These are phyloP conservation scores for Spodoptera frugiperda DNA, from an alignment of 1,140 invertebrate species.

Conservation along the genomic window DNA sequence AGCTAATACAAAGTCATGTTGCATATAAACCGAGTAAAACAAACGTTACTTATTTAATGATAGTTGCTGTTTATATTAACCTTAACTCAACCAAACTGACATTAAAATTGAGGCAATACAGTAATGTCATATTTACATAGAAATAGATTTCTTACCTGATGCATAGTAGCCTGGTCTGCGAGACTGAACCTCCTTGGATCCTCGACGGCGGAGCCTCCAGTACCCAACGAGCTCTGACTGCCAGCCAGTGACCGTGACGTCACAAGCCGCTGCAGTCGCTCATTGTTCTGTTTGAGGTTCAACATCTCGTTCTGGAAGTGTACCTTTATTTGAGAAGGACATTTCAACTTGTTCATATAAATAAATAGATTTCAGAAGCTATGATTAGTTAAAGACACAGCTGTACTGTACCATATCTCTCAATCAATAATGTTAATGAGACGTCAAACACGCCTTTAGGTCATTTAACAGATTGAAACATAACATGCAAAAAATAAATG, in stretches of 20 bases:
- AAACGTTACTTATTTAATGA: no score
- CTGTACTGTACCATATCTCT: no score
- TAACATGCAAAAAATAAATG: not conserved
- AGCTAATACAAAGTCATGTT: no score
- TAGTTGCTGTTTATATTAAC: no score
- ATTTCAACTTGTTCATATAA: conserved; percentile 35
- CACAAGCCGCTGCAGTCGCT: conserved; percentile 95
- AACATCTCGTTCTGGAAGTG: conserved; percentile 96
- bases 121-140: no score
- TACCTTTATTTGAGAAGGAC: conserved; percentile 33
- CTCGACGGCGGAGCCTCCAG: conserved; percentile 78
- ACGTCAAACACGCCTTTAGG: no score
- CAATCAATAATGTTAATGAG: no score
- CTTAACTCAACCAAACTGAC: no score
- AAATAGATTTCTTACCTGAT: conserved; percentile 68
- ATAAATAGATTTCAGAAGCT: not conserved
- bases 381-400: no score
- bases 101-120: no score
- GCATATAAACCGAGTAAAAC: no score
- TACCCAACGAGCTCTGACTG: conserved; percentile 91
- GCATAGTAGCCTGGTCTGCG: conserved; percentile 81
- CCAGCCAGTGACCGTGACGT: conserved; percentile 93
- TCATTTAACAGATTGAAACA: not conserved
- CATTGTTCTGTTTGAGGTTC: conserved; percentile 98
- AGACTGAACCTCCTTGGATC: conserved; percentile 82